phyloP scores from a whole-genome alignment of 2,888 invertebrate species.

The Oligia fasciuncula region DNA sequence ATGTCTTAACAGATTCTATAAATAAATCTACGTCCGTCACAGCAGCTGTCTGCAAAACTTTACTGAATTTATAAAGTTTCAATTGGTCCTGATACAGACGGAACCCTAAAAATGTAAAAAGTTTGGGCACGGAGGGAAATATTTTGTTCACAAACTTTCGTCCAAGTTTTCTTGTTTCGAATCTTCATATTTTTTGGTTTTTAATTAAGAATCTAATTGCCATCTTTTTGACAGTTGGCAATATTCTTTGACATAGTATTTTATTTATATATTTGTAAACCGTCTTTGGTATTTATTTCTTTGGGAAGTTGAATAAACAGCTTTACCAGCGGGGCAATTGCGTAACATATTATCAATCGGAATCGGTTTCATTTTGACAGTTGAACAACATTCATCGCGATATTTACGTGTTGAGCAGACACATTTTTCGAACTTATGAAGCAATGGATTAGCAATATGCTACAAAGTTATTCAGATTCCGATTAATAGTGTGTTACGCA shows the following conservation, averaged over 20 bases:
- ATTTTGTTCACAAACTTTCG: conserved; percentile 20
- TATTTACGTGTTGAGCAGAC: no score
- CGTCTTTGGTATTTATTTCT: no score
- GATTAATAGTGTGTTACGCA: no score
- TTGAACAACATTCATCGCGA: no score
- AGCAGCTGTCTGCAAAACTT: conserved; percentile 32
- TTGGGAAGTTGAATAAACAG: no score
- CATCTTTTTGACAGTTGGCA: background rate
- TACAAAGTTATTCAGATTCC: no score
- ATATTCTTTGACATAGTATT: background rate
- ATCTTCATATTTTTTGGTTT: background rate
- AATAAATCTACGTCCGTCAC: conserved; percentile 8
- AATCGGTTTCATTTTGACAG: no score
- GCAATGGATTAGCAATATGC: no score
- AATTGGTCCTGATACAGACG: background rate
- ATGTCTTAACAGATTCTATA: background rate
- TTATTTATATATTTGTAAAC: background rate
- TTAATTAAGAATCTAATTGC: background rate
- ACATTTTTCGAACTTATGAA: no score
- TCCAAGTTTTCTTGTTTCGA: background rate
- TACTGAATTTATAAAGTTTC: background rate
- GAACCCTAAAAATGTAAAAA: conserved; percentile 5
- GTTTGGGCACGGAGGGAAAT: background rate
- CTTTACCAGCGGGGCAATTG: no score
- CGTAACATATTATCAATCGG: no score